Evolutionary conservation across 2,797 vertebrate genomes (phyloP).

Genomic region (Typhlichthys eigenmanni): DNA sequence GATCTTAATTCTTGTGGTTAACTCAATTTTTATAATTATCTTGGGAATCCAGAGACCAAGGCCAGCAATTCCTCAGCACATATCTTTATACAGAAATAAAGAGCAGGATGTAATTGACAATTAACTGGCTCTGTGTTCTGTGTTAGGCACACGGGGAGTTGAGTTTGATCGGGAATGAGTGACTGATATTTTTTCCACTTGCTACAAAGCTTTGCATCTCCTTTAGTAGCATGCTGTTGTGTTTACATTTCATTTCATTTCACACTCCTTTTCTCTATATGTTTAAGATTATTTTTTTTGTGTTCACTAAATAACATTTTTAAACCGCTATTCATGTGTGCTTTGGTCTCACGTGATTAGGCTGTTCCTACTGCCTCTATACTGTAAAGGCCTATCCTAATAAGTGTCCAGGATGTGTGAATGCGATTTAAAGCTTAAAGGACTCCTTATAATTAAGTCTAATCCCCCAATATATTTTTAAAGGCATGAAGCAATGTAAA

Average conservation of each 20-base stretch:
- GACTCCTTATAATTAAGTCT: slow-evolving; percentile 14
- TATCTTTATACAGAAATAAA: slow-evolving; percentile 50
- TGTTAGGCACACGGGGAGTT: slow-evolving; percentile 3
- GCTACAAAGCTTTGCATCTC: slow-evolving; percentile 6
- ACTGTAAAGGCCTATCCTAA: too few species aligned
- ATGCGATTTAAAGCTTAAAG: not conserved
- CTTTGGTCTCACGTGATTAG: slow-evolving; percentile 33
- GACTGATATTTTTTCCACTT: slow-evolving; percentile 15
- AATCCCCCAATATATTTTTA: slow-evolving; percentile 12
- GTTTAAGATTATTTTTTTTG: slow-evolving; percentile 27
- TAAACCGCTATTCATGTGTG: slow-evolving; percentile 26
- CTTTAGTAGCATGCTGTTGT: slow-evolving; percentile 21
- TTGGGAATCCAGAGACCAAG: slow-evolving; percentile 21
- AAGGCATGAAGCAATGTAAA: slow-evolving; percentile 31
- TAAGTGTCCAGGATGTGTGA: too few species aligned
- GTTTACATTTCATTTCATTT: slow-evolving; percentile 26
- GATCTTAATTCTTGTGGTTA: too few species aligned
- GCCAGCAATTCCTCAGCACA: slow-evolving; percentile 33
- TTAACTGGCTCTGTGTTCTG: slow-evolving; percentile 45
- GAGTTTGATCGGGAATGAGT: slow-evolving; percentile 34
- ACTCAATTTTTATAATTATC: too few species aligned
- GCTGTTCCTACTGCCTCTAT: slow-evolving; percentile 4
- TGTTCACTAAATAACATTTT: slow-evolving; percentile 14
- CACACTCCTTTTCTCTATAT: not conserved
- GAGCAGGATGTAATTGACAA: slow-evolving; percentile 27